Evolutionary conservation across 1,140 invertebrate species (phyloP).

Genomic region (Pygmarrhopalites habei): DNA sequence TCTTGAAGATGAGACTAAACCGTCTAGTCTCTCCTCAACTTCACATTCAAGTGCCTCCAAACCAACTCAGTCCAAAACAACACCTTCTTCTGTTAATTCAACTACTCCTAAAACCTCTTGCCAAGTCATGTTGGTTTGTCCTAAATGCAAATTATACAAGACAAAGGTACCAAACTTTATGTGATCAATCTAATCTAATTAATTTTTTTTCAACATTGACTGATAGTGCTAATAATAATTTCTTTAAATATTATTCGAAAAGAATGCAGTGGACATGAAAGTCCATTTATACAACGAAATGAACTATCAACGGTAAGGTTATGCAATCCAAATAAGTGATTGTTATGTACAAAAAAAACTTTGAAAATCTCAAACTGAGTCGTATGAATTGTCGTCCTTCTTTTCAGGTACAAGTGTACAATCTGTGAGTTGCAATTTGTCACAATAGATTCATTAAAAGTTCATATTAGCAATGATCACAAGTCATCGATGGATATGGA

Average conservation of each 20-base stretch:
- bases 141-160: conserved; percentile 50
- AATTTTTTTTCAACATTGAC: too few species aligned
- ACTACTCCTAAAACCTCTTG: neutral
- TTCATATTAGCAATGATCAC: conserved; percentile 27
- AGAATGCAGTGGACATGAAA: conserved; percentile 48
- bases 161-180: too few species aligned
- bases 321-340: neutral
- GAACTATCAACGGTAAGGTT: conserved; percentile 47
- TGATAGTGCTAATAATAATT: too few species aligned
- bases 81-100: neutral
- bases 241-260: too few species aligned
- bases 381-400: neutral
- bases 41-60: conserved; percentile 19
- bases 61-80: conserved; percentile 1
- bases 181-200: too few species aligned
- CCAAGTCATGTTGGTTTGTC: conserved; percentile 46
- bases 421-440: conserved; percentile 19
- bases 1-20: conserved; percentile 47
- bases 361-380: neutral
- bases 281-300: conserved; percentile 53
- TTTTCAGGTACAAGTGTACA: conserved; percentile 25
- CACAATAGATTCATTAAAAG: conserved; percentile 27
- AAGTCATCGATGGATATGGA: conserved; percentile 4
- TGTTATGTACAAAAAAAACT: neutral
- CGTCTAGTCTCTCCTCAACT: conserved; percentile 39